Base-by-base conservation (phyloP, 2,113 vertebrate species). In the Catharus bicknelli region DNA sequence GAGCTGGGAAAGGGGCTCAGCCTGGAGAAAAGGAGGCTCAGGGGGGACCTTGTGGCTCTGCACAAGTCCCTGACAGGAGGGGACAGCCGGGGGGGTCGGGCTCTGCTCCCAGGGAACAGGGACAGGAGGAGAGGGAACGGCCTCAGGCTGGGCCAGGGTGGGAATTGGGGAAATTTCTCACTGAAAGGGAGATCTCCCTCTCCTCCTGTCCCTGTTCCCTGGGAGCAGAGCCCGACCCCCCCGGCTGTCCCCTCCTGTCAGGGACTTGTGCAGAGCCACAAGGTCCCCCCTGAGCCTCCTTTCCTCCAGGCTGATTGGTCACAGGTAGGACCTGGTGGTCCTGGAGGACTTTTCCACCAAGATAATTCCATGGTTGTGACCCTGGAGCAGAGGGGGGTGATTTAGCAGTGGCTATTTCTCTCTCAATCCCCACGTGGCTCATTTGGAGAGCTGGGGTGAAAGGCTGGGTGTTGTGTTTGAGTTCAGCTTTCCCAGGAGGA, bases 371-470 rank as follows among this genome's bases (percentile, higher is more conserved):
- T 9, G n/a, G 20, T 7, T 38, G 15, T 59, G 77, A 5, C 32
- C 29, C 68, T 53, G 38, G 23, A 45, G 53, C 38, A 21, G 29
- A 34, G n/a, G 5, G 5, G 29, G 21, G 10, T 11, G 27, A 4
- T 27, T 47, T 19, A 45, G 16, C 34, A 36, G 55, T 3, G 55
- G 8, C 64, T 0, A 0, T 13, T 77, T 63, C 59, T 83, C 42
- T 34, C 26, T 34, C 0, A 0, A 1, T 32, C 10, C 14, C 48
- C 23, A 0, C 20, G 1, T 2, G 6, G 38, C 16, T 66, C 7
- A 0, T 27, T 40, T 36, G 69, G 54, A 62, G 76, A 34, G 47
- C 47, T 63, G 69, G 11, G 30, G 21, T 25, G 69, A 47, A 20
- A 22, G 19, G 42, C 54, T 62, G 26, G 4, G 1, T 4, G 29